Percentiles rank a stretch among this genome's conserved stretches.
Evolutionary conservation across 2,797 vertebrate species (phyloP).

Genomic region (Hippopotamyrus pictus): DNA sequence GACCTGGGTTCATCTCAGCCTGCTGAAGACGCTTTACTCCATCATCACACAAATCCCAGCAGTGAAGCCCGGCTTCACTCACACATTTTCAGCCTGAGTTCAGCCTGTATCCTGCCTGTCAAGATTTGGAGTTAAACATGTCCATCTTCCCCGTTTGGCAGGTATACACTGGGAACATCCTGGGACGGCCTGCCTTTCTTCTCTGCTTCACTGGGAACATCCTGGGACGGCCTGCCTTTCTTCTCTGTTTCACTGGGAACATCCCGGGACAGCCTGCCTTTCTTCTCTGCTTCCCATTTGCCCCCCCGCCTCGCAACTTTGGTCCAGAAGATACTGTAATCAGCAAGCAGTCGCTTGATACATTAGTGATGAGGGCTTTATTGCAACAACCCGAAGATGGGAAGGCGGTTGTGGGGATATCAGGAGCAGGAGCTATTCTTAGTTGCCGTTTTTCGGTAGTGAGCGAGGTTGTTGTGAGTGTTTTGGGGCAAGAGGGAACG

Average conservation of each 20-base stretch:
- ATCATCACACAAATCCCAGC: constrained; percentile 54
- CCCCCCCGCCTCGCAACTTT: neutral
- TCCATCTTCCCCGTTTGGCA: constrained; percentile 52
- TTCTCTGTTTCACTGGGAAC: neutral
- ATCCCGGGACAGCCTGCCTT: constrained; percentile 27
- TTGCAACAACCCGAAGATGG: constrained; percentile 47
- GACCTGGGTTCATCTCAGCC: constrained; percentile 48
- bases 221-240: constrained; percentile 31
- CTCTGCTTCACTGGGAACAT: neutral
- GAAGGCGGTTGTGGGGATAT: constrained; percentile 49
- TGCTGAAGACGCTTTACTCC: constrained; percentile 49
- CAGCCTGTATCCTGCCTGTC: constrained; percentile 55
- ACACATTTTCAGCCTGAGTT: constrained; percentile 53
- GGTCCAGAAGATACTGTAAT: constrained; percentile 40
- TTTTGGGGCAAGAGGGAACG: neutral
- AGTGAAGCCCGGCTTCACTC: constrained; percentile 39
- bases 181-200: constrained; percentile 32
- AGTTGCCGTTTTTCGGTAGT: neutral
- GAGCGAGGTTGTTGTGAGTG: neutral
- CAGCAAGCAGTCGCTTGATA: constrained; percentile 46
- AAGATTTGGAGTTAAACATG: constrained; percentile 50
- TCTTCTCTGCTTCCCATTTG: constrained; percentile 18
- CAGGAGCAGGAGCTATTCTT: constrained; percentile 30
- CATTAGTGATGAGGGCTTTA: constrained; percentile 55
- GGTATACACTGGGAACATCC: constrained; percentile 1